These are phyloP conservation scores for Artemia franciscana DNA, from an alignment of 1,140 invertebrate species.

Conservation along the genomic window DNA sequence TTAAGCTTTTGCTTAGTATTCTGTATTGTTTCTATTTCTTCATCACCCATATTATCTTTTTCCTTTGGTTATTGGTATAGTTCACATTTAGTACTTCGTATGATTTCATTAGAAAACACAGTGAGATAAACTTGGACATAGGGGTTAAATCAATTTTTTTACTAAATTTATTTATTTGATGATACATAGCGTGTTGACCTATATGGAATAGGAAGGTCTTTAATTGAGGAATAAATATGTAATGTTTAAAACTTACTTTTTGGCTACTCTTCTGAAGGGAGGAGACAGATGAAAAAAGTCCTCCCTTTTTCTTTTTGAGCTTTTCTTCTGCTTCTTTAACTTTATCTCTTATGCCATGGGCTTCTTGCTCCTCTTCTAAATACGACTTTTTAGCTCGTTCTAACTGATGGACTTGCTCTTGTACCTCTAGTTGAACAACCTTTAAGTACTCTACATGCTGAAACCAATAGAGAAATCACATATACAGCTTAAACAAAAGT, in stretches of 20 bases:
- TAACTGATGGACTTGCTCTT: constrained; percentile 60
- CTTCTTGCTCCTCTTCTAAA: constrained; percentile 81
- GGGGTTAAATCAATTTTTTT: too few species aligned
- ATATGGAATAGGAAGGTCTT: too few species aligned
- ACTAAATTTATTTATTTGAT: not conserved
- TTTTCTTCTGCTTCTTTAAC: constrained; percentile 88
- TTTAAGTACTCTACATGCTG: constrained; percentile 61
- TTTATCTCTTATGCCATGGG: constrained; percentile 80
- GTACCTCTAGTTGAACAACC: constrained; percentile 69
- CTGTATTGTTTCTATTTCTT: too few species aligned
- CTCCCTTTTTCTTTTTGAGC: constrained; percentile 87
- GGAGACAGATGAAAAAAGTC: constrained; percentile 84
- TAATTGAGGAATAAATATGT: too few species aligned
- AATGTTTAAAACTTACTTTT: constrained; percentile 53
- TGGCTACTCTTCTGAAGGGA: constrained; percentile 86
- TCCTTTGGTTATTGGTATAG: too few species aligned
- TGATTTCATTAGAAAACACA: too few species aligned
- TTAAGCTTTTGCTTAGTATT: too few species aligned
- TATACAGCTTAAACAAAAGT: too few species aligned
- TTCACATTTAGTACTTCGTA: too few species aligned
- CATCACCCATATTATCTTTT: too few species aligned
- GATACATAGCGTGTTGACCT: too few species aligned
- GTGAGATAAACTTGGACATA: too few species aligned
- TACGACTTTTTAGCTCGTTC: constrained; percentile 86
- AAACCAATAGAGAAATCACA: constrained; percentile 11